phyloP scores from a whole-genome alignment of 2,888 invertebrate species.

The Fragum sueziense region DNA sequence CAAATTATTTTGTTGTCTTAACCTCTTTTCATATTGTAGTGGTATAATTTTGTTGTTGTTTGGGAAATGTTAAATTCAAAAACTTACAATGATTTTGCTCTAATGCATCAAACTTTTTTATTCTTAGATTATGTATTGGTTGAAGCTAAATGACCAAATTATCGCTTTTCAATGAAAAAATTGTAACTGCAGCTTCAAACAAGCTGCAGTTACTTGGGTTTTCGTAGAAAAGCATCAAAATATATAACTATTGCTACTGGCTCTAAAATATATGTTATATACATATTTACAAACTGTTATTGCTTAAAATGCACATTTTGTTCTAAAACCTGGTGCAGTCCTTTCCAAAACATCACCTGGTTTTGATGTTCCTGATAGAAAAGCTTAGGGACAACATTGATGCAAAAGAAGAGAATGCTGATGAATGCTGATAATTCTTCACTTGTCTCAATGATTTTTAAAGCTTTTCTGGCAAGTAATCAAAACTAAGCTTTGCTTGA shows the following conservation, averaged over 20 bases:
- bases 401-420: no score
- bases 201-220: no score
- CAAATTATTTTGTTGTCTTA: background rate
- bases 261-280: slow-evolving; percentile 8
- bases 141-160: background rate
- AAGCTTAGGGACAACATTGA: no score
- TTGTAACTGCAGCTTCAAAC: no score
- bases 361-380: no score
- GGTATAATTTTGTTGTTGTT: background rate
- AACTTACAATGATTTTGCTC: background rate
- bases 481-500: no score
- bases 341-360: no score
- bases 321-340: background rate
- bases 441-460: no score
- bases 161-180: no score
- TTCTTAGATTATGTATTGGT: background rate
- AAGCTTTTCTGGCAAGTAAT: no score
- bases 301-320: background rate
- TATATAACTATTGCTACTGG: background rate
- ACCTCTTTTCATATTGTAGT: background rate
- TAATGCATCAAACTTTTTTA: background rate
- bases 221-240: background rate
- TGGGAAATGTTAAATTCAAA: background rate
- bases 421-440: no score
- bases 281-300: background rate